Base-by-base conservation (phyloP, 2,797 vertebrate species). In the Potorous gilbertii region DNA sequence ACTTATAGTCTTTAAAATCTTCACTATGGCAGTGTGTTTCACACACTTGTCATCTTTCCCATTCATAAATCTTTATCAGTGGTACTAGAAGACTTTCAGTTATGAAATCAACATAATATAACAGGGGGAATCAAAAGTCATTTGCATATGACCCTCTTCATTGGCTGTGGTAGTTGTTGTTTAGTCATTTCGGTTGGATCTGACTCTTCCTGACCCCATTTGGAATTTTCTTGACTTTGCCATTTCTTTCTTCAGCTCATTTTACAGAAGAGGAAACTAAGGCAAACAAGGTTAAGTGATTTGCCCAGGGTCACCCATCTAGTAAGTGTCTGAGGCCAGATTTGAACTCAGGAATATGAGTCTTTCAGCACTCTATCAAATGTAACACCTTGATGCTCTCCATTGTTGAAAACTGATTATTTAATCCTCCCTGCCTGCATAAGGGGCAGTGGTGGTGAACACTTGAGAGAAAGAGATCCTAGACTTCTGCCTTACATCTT, bases 1-100 rank as follows among this genome's bases (percentile, higher is more conserved):
- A 56, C 91, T 93, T 95, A 28, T 50, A 31, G 16, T 18, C 52
- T 96, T 55, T 59, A 96, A 95, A 94, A 95, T 55, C 92, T 96
- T 95, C 56, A 74, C 55, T 94, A 24, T 18, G 56, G 13, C 55
- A 90, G 59, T 16, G 29, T 1, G 18, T 91, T 56, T 87, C 31
- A 50, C 31, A 50, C 40, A 56, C 18, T 91, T 29, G 55, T 24
- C 9, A 92, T 2, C 31, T 92, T 66, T 89, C 59, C 54, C 50
- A 28, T 27, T 46, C 1, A 34, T 31, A 12, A 5, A 29, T 9
- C 94, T 94, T 93, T 90, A 16, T 62, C 57, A 14, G 31, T 29
- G 11, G 29, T 16, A 29, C 34, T 56, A 56, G 56, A 55, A 66
- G 92, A 87, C 40, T 92, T 40, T 90, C 55, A 93, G 12, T 46